Evolutionary conservation across 2,113 vertebrate species (phyloP), one percentile per base, ranked within the genome.

Genomic region (Desmodus rotundus): DNA sequence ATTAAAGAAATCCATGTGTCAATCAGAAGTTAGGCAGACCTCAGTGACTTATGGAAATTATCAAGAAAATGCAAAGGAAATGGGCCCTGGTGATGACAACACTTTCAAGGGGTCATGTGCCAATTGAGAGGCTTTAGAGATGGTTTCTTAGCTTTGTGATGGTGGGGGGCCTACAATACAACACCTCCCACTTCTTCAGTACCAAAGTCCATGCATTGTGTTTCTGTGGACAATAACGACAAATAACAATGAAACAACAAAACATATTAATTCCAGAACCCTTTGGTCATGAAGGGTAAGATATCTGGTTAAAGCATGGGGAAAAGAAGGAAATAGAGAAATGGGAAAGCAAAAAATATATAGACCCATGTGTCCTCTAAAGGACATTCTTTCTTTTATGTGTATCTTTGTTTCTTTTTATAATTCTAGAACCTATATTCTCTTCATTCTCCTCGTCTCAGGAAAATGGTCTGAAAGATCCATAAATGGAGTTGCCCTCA

Each of bases 161-260:
- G 3, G 24, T 50, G n/a, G 56, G 17, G 36, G 19, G 36, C 7
- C 11, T 0, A 8, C 20, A 5, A 11, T 0, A 8, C 20, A 3
- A 8, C 6, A 1, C 1, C 8, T 2, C 20, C n/a, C 2, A 15
- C 20, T 67, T 19, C 36, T 43, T 19, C 31, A 17, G 0, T 2
- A 17, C 20, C 9, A 2, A 1, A 13, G 67, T 4, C 43, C 36
- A 17, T 4, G 11, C 2, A 3, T 50, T 28, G 7, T 16, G 6
- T 52, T 54, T 86, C 65, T 56, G 11, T 8, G 2, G 26, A 26
- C 43, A 24, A 31, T 5, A 65, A 58, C 31, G 36, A 28, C 17
- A 72, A 67, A 31, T 6, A 65, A 14, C 15, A 83, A 28, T 6
- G 19, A 22, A 36, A 20, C 83, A 50, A 67, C 52, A 68, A 24